phyloP scores from a whole-genome alignment of 2,888 invertebrate genomes.

The Brachypterus glaber region DNA sequence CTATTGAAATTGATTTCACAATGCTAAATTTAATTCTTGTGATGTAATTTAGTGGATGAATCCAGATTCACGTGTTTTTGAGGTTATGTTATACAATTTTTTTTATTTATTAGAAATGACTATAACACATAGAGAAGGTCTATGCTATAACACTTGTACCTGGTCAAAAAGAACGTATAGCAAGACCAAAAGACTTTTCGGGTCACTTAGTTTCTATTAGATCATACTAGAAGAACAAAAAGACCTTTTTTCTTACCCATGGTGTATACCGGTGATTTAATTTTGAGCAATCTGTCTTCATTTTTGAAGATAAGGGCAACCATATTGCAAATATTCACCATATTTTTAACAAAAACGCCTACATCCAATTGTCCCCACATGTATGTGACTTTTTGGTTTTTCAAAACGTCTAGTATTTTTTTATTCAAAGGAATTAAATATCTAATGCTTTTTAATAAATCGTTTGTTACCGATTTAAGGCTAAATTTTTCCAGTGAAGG shows the following conservation, averaged over 20 bases:
- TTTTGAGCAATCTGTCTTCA: slow-evolving; percentile 46
- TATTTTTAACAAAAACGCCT: slow-evolving; percentile 40
- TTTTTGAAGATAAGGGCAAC: slow-evolving; percentile 42
- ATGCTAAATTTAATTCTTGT: too few relatives aligned
- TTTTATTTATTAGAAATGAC: too few relatives aligned
- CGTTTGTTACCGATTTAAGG: slow-evolving; percentile 46
- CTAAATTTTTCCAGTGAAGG: slow-evolving; percentile 46
- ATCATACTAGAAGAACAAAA: too few relatives aligned
- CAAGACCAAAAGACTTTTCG: too few relatives aligned
- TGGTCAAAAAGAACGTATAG: too few relatives aligned
- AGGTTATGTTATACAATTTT: too few relatives aligned
- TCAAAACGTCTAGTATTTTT: slow-evolving; percentile 10
- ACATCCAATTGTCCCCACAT: slow-evolving; percentile 34
- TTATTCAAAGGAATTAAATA: slow-evolving; percentile 40
- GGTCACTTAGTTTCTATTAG: too few relatives aligned
- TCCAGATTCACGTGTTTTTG: too few relatives aligned
- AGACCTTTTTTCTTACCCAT: slow-evolving; percentile 44
- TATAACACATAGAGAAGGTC: too few relatives aligned
- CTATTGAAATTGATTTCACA: too few relatives aligned
- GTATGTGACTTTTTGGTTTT: slow-evolving; percentile 24
- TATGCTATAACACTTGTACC: too few relatives aligned
- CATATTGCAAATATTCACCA: slow-evolving; percentile 44
- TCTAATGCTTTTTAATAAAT: slow-evolving; percentile 46
- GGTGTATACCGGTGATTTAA: slow-evolving; percentile 49
- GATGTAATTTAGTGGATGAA: too few relatives aligned